Base-by-base conservation (phyloP, 2,888 invertebrate species). In the Pterobdella sp. region DNA sequence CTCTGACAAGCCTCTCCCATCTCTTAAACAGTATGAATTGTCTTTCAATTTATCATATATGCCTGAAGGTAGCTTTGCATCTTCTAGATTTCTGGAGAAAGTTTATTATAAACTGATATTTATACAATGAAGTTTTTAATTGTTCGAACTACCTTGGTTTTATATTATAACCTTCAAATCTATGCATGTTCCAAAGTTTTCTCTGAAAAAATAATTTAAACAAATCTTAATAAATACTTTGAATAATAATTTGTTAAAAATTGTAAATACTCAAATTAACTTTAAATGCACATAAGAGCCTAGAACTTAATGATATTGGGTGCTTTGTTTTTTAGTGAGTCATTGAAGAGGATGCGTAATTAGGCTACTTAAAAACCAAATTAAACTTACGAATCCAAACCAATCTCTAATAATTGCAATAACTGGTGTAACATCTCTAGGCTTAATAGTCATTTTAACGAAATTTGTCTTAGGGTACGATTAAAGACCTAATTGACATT, bases 1-100 rank as follows among this genome's bases (percentile, higher is more conserved):
- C 32, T 63, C 60, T n/a, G 71, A 60, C 18, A 35, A n/a, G 34
- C 71, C 56, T 36, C 71, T 71, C n/a, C 71, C 71, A 71, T 71
- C 71, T 52, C 71, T 71, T 10, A 34, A n/a, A 37, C 34, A 52
- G 56, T 71, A 71, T 14, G 18, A 0, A 34, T 71, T 71, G 42
- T 36, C 32, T 26, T 29, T 35, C 29, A 66, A 42, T 26, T 34
- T 32, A 36, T 66, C 64, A 34, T 32, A 31, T 22, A 72, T 72
- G 26, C 72, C 66, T n/a, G 49, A 29, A 29, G 65, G 65, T 1
- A 64, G 66, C 32, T 66, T 64, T 1, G 37, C 37, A 64, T n/a
- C n/a, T 22, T 56, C 14, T 3, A 56, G 14, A 22, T 56, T n/a
- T 56, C 60, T 56, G n/a, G 10, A 56, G 60, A 18, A 14, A 42